These are phyloP conservation scores for Pampus argenteus DNA, from an alignment of 2,797 vertebrate genomes.

Conservation along the genomic window DNA sequence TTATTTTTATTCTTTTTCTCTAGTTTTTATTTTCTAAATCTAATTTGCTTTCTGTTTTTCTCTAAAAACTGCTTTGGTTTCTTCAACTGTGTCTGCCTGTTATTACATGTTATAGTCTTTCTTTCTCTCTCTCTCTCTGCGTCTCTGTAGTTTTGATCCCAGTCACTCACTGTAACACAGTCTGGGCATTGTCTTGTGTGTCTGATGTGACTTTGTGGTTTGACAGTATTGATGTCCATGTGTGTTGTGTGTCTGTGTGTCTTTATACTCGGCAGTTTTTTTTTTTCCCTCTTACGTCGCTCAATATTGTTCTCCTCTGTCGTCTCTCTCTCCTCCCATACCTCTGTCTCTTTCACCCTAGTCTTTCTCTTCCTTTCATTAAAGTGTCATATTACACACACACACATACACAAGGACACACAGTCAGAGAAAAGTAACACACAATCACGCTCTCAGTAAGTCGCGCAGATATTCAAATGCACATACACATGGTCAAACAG, in stretches of 20 bases:
- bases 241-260: slow-evolving; percentile 26
- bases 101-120: background rate
- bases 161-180: slow-evolving; percentile 46
- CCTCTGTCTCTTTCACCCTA: slow-evolving; percentile 51
- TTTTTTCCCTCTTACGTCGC: slow-evolving; percentile 18
- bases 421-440: slow-evolving; percentile 44
- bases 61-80: background rate
- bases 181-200: slow-evolving; percentile 31
- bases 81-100: no score
- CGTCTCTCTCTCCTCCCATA: slow-evolving; percentile 39
- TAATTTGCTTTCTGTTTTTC: background rate
- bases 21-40: background rate
- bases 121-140: background rate
- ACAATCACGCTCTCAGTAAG: slow-evolving; percentile 35
- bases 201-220: slow-evolving; percentile 59
- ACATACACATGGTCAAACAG: slow-evolving; percentile 23
- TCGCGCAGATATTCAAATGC: slow-evolving; percentile 37
- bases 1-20: background rate
- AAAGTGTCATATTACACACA: slow-evolving; percentile 79
- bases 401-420: slow-evolving; percentile 21
- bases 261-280: slow-evolving; percentile 28
- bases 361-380: slow-evolving; percentile 76
- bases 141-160: background rate
- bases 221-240: slow-evolving; percentile 54
- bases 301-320: slow-evolving; percentile 61